phyloP scores from a whole-genome alignment of 2,113 vertebrate species.

The Engystomops pustulosus region DNA sequence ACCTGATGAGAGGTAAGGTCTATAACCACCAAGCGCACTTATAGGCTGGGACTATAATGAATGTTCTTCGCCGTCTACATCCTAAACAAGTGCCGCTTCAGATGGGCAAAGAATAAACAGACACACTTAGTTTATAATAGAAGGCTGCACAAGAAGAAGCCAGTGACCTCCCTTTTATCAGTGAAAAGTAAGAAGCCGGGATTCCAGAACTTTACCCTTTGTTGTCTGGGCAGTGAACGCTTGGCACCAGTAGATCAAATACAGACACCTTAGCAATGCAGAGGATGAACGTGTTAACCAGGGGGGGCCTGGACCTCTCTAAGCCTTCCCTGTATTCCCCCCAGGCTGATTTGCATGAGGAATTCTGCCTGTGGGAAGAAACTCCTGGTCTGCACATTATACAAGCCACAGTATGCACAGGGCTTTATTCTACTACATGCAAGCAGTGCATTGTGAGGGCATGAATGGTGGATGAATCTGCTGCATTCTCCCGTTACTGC shows the following conservation, averaged over 20 bases:
- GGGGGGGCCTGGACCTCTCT: neutral
- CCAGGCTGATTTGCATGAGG: conserved; percentile 64
- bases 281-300: conserved; percentile 32
- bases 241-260: neutral
- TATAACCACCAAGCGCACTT: neutral
- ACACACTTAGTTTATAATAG: conserved; percentile 42
- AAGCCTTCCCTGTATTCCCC: conserved; percentile 48
- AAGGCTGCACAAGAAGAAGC: conserved; percentile 39
- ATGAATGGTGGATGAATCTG: conserved; percentile 33
- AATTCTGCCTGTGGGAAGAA: conserved; percentile 60
- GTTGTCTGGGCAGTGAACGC: neutral
- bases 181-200: neutral
- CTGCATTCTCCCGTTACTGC: conserved; percentile 26
- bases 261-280: neutral
- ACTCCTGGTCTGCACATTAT: conserved; percentile 45
- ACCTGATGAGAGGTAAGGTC: too few relatives aligned
- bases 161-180: conserved; percentile 31
- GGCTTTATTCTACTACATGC: conserved; percentile 40
- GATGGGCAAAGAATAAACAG: conserved; percentile 40
- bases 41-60: neutral
- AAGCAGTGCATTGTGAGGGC: conserved; percentile 39
- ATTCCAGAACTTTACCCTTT: conserved; percentile 53
- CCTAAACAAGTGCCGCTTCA: neutral
- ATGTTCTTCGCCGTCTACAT: neutral
- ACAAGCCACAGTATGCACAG: conserved; percentile 35